Evolutionary conservation across 37 sponge, comb jelly and placozoan species (phyloP).

Genomic region (Axinella damicornis): DNA sequence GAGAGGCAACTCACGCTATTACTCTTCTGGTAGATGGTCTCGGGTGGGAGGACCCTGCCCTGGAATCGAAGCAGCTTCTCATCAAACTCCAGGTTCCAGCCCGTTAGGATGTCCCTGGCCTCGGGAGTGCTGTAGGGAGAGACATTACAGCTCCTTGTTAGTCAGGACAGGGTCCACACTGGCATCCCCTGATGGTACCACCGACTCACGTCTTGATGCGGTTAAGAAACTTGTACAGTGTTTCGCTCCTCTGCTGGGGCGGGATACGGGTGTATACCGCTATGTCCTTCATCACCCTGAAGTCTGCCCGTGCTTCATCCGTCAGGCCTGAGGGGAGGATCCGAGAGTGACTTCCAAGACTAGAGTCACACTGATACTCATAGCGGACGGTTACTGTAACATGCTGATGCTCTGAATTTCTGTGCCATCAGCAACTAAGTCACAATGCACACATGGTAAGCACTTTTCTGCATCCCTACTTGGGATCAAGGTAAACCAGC

Average conservation of each 20-base stretch:
- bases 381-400: too few relatives aligned
- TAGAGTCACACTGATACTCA: too few relatives aligned
- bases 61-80: constrained; percentile 31
- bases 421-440: too few relatives aligned
- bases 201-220: constrained; percentile 46
- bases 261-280: constrained; percentile 77
- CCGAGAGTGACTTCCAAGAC: too few relatives aligned
- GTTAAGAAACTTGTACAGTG: constrained; percentile 64
- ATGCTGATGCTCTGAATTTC: too few relatives aligned
- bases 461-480: too few relatives aligned
- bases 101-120: constrained; percentile 39
- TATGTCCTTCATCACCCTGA: constrained; percentile 84
- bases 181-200: too few relatives aligned
- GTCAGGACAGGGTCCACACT: too few relatives aligned
- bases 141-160: background rate
- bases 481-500: too few relatives aligned
- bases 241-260: constrained; percentile 46
- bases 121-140: constrained; percentile 30
- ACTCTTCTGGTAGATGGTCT: constrained; percentile 64
- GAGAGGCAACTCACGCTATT: constrained; percentile 11
- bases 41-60: constrained; percentile 70
- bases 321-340: constrained; percentile 54
- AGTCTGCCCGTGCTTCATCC: constrained; percentile 85
- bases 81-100: constrained; percentile 83
- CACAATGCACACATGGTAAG: too few relatives aligned